These are phyloP conservation scores for Drosophila punjabiensis DNA, from an alignment of 1,140 invertebrate genomes.

Conservation along the genomic window DNA sequence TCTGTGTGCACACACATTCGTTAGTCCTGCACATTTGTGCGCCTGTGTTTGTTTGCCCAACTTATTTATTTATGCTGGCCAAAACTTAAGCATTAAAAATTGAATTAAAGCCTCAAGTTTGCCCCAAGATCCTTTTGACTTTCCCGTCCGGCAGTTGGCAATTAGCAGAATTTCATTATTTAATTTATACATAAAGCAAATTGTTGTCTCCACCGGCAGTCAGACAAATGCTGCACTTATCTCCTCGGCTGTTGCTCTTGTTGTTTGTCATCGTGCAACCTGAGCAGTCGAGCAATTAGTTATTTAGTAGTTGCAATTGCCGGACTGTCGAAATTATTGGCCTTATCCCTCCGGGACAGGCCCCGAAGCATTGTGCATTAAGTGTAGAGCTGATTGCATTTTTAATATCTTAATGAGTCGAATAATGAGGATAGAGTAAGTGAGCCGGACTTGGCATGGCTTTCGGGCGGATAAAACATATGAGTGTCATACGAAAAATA, in stretches of 20 bases:
- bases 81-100: constrained; percentile 78
- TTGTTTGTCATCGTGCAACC: constrained; percentile 39
- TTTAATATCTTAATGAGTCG: constrained; percentile 43
- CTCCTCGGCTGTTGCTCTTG: constrained; percentile 19
- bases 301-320: constrained; percentile 72
- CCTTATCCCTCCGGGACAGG: constrained; percentile 8
- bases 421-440: constrained; percentile 15
- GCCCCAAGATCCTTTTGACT: constrained; percentile 42
- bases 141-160: constrained; percentile 45
- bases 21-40: constrained; percentile 1
- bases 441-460: no score
- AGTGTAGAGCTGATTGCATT: constrained; percentile 45
- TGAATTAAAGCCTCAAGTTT: constrained; percentile 71
- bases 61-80: constrained; percentile 67
- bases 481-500: not conserved
- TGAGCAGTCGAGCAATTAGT: constrained; percentile 62
- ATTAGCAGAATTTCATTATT: constrained; percentile 77
- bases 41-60: constrained; percentile 12
- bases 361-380: constrained; percentile 39
- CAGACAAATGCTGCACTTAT: constrained; percentile 52
- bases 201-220: constrained; percentile 35
- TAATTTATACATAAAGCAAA: constrained; percentile 62
- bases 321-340: constrained; percentile 47
- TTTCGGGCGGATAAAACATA: no score
- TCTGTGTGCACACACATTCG: not conserved